Conservation (phyloP, 2,888 invertebrate genomes). For the Malthinus flaveolus region DNA sequence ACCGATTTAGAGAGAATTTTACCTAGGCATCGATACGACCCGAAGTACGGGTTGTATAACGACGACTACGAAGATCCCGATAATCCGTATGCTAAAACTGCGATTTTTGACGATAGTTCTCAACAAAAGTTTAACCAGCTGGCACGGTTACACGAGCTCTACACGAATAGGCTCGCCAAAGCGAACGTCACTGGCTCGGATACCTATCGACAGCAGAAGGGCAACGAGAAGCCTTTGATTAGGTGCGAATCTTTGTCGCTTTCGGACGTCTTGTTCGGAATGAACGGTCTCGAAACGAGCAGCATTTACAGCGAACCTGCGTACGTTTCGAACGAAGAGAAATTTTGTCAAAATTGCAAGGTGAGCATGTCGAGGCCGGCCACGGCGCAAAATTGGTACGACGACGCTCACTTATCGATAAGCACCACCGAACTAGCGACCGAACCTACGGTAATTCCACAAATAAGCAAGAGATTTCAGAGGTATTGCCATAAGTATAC, state of each 20-base stretch:
- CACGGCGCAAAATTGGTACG: slow-evolving; percentile 69
- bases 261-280: slow-evolving; percentile 68
- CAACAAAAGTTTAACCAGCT: slow-evolving; percentile 76
- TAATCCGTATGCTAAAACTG: slow-evolving; percentile 47
- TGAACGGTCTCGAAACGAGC: slow-evolving; percentile 66
- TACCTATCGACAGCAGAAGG: slow-evolving; percentile 57
- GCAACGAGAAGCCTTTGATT: slow-evolving; percentile 54
- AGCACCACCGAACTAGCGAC: slow-evolving; percentile 57
- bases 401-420: slow-evolving; percentile 58
- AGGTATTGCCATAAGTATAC: slow-evolving; percentile 64
- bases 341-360: slow-evolving; percentile 77
- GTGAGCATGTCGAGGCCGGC: slow-evolving; percentile 70
- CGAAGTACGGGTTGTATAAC: slow-evolving; percentile 61
- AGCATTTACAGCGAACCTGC: slow-evolving; percentile 88
- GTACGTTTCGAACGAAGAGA: slow-evolving; percentile 68
- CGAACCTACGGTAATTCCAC: slow-evolving; percentile 38
- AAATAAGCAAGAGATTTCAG: slow-evolving; percentile 59
- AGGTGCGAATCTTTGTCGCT: slow-evolving; percentile 73
- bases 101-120: slow-evolving; percentile 48
- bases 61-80: slow-evolving; percentile 60
- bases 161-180: slow-evolving; percentile 76
- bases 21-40: slow-evolving; percentile 63
- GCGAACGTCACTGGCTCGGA: slow-evolving; percentile 70
- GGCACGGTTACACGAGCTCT: slow-evolving; percentile 79
- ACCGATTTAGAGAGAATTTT: slow-evolving; percentile 70